Conservation (phyloP, 2,113 vertebrate species). For the Chaetodon auriga region DNA sequence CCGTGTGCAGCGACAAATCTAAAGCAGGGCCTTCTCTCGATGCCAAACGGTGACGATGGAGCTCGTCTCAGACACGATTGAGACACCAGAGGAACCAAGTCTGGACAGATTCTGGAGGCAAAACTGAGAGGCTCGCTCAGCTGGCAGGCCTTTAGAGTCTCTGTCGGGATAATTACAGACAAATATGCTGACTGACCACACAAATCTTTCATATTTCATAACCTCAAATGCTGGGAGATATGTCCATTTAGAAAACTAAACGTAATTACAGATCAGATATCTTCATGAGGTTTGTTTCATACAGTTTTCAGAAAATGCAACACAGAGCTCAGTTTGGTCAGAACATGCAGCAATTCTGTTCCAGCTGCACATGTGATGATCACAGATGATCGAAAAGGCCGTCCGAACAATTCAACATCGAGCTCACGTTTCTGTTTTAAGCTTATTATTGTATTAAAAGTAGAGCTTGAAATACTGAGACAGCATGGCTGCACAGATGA, state of each 20-base stretch:
- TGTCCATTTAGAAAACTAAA: neutral
- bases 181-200: conserved; percentile 8
- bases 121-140: neutral
- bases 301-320: neutral
- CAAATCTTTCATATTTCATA: neutral
- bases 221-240: neutral
- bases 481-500: neutral
- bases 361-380: neutral
- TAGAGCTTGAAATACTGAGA: neutral
- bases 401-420: no score
- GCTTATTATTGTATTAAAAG: neutral
- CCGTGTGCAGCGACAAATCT: conserved; percentile 29
- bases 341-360: no score
- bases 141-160: conserved; percentile 5
- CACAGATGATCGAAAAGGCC: neutral
- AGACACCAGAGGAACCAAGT: conserved; percentile 2
- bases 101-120: conserved; percentile 16
- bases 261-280: neutral
- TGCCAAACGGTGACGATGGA: conserved; percentile 7
- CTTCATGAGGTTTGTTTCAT: neutral
- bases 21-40: conserved; percentile 18
- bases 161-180: neutral
- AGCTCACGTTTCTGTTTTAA: neutral
- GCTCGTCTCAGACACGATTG: neutral
- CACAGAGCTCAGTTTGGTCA: neutral